Conservation (phyloP, 2,888 invertebrate genomes). For the Junonia oenone region DNA sequence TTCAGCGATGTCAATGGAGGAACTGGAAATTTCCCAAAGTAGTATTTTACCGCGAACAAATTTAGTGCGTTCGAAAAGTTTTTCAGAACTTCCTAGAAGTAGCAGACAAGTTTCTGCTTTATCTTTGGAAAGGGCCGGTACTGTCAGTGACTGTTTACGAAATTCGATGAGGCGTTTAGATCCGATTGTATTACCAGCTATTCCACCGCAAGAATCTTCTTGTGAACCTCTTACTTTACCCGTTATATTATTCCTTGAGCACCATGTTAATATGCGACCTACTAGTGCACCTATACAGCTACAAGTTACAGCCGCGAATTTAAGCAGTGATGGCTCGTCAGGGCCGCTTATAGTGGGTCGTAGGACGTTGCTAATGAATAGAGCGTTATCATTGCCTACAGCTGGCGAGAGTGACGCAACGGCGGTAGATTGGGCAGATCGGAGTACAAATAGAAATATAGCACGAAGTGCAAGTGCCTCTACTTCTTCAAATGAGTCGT, state of each 20-base stretch:
- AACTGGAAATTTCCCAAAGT: constrained; percentile 40
- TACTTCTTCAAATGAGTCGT: constrained; percentile 64
- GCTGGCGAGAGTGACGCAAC: constrained; percentile 66
- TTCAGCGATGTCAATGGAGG: constrained; percentile 42
- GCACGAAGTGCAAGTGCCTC: constrained; percentile 60
- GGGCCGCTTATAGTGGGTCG: constrained; percentile 68
- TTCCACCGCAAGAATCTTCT: constrained; percentile 48
- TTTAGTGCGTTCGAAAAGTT: constrained; percentile 65
- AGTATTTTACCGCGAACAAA: constrained; percentile 39
- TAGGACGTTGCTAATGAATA: constrained; percentile 64
- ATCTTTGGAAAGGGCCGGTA: constrained; percentile 52
- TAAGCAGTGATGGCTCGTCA: constrained; percentile 61
- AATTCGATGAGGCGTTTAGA: constrained; percentile 70
- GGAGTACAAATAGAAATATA: constrained; percentile 56
- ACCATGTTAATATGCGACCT: constrained; percentile 67
- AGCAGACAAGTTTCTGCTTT: constrained; percentile 45
- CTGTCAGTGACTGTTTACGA: constrained; percentile 55
- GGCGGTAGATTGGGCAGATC: constrained; percentile 59
- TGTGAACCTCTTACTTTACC: constrained; percentile 66
- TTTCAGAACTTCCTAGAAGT: constrained; percentile 54
- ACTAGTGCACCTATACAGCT: constrained; percentile 71
- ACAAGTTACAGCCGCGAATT: constrained; percentile 68
- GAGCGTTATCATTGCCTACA: constrained; percentile 64
- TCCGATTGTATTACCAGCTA: constrained; percentile 65
- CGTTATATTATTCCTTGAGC: constrained; percentile 69